Evolutionary conservation across 1,140 invertebrate genomes (phyloP).

Genomic region (Bicyclus anynana): DNA sequence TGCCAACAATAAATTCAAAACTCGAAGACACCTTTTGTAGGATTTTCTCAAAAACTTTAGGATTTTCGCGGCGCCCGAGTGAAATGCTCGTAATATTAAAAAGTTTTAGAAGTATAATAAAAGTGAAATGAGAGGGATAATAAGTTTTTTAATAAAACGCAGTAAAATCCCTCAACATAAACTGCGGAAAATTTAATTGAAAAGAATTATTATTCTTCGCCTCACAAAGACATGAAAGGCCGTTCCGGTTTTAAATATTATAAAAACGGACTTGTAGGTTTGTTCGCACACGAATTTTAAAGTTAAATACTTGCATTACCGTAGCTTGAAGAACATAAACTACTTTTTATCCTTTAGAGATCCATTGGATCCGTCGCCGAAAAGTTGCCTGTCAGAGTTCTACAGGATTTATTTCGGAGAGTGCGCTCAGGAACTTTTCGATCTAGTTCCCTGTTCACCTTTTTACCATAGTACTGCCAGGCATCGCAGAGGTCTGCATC

Average conservation of each 20-base stretch:
- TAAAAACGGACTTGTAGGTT: not conserved
- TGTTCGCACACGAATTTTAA: too few species aligned
- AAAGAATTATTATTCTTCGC: constrained; percentile 1
- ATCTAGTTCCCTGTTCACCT: too few species aligned
- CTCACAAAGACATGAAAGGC: not conserved
- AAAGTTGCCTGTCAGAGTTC: too few species aligned
- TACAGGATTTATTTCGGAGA: too few species aligned
- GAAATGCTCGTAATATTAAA: constrained; percentile 5
- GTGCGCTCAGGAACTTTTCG: too few species aligned
- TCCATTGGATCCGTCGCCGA: too few species aligned
- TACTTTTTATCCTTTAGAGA: too few species aligned
- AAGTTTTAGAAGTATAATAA: constrained; percentile 3
- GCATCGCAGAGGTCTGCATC: too few species aligned
- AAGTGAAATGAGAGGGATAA: constrained; percentile 2
- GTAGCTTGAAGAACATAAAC: too few species aligned
- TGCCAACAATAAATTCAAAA: not conserved
- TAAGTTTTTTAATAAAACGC: constrained; percentile 7
- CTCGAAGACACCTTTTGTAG: not conserved
- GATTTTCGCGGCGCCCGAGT: not conserved
- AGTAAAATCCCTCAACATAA: not conserved
- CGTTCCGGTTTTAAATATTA: not conserved
- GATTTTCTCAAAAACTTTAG: not conserved
- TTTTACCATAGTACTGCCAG: too few species aligned
- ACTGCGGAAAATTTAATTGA: constrained; percentile 2
- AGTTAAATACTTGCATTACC: too few species aligned